Evolutionary conservation across 2,797 vertebrate species (phyloP).

Genomic region (Harpagifer antarcticus): DNA sequence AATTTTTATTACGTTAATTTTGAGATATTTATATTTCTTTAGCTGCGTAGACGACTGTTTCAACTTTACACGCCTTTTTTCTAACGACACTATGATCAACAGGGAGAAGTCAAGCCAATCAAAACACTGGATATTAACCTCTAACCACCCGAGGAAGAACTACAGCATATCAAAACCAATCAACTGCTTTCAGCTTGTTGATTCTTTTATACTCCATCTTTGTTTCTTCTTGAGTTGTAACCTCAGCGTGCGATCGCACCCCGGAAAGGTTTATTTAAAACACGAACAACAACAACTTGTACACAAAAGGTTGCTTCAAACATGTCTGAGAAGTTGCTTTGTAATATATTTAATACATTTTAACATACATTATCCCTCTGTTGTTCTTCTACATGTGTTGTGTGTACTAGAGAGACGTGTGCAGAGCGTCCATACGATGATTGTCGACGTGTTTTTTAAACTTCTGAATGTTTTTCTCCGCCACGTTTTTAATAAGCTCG

Average conservation of each 20-base stretch:
- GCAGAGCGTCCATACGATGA: slow-evolving; percentile 67
- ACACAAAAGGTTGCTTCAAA: slow-evolving; percentile 64
- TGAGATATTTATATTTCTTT: slow-evolving; percentile 68
- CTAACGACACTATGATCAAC: slow-evolving; percentile 77
- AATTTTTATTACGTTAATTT: slow-evolving; percentile 76
- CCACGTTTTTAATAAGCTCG: slow-evolving; percentile 63
- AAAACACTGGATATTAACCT: slow-evolving; percentile 70
- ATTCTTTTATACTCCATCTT: slow-evolving; percentile 81
- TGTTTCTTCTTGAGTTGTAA: slow-evolving; percentile 45
- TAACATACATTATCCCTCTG: slow-evolving; percentile 83
- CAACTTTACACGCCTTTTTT: slow-evolving; percentile 78
- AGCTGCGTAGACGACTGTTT: slow-evolving; percentile 90
- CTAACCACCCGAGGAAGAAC: slow-evolving; percentile 76
- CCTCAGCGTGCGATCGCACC: slow-evolving; percentile 72
- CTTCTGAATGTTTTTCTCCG: slow-evolving; percentile 68
- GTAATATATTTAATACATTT: slow-evolving; percentile 71
- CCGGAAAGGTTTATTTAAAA: slow-evolving; percentile 80
- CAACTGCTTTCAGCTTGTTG: slow-evolving; percentile 88
- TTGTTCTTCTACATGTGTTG: slow-evolving; percentile 87
- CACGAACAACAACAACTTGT: slow-evolving; percentile 36
- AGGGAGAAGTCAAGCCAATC: slow-evolving; percentile 85
- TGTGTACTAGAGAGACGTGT: slow-evolving; percentile 88
- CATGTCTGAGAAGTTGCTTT: slow-evolving; percentile 89
- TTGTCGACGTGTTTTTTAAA: slow-evolving; percentile 77
- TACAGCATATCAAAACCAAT: slow-evolving; percentile 80